Evolutionary conservation across 2,888 invertebrate species (phyloP), one percentile per base, ranked within the genome.

Genomic region (Agriopis aurantiaria): DNA sequence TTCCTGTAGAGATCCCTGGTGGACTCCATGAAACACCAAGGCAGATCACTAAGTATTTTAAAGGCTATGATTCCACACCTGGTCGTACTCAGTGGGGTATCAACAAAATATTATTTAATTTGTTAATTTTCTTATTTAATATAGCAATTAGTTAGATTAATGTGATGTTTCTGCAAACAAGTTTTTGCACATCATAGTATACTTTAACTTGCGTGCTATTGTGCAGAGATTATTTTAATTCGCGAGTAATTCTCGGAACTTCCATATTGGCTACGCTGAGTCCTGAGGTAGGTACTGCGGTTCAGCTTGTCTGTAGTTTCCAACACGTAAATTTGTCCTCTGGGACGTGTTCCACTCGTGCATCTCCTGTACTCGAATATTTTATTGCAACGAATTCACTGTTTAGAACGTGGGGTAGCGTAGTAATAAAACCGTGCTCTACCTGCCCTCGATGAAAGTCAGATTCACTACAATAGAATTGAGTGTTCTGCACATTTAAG

Each of bases 281-380:
- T 48, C 14, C 60, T 41, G 40, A 60, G 58, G 58, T 58, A 58
- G 53, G 53, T 55, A n/a, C 55, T 71, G 71, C 58, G 72, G 69
- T 65, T 53, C 52, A 33, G 65, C 70, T 71, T 66, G 68, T 73
- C 69, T 78, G 75, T 74, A 74, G 72, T 77, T 74, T 70, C 68
- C 72, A 71, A 66, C 75, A 73, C 75, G 75, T 74, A 74, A 80
- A 78, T 78, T 78, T 70, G 69, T 78, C 80, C 72, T 66, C 51
- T 59, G 78, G 67, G 80, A 73, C 71, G 64, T 74, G 76, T 72
- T 72, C 71, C 67, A 58, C 72, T 74, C 73, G 61, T 65, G 69
- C 68, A 74, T 71, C 72, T 73, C 73, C 64, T 58, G 65, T 72
- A 73, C 72, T 68, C 65, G 66, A 71, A 74, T 73, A 75, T 75